phyloP scores from a whole-genome alignment of 2,797 vertebrate species.

The Danio tinwini region DNA sequence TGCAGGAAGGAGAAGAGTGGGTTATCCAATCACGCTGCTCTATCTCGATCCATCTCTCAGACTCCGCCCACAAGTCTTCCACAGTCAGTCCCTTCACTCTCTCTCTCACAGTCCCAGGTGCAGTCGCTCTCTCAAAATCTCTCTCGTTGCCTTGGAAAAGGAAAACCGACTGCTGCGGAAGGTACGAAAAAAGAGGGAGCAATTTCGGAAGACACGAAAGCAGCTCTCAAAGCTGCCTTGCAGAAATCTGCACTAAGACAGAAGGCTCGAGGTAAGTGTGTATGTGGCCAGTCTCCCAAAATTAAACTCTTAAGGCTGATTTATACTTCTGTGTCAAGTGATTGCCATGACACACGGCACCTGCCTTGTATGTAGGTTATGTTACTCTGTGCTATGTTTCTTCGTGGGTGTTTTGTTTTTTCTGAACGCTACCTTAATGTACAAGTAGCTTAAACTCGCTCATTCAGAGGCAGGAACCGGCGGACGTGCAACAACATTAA shows the following conservation, averaged over 20 bases:
- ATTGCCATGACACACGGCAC: no score
- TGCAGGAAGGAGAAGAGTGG: conserved; percentile 63
- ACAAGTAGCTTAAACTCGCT: no score
- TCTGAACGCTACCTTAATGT: no score
- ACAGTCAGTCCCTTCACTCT: conserved; percentile 73
- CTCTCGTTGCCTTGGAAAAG: conserved; percentile 76
- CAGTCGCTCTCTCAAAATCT: conserved; percentile 79
- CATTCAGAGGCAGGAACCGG: no score
- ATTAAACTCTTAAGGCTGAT: no score
- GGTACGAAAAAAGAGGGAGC: conserved; percentile 86
- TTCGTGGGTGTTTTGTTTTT: no score
- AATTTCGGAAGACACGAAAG: conserved; percentile 94
- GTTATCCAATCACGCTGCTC: conserved; percentile 34
- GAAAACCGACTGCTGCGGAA: conserved; percentile 68
- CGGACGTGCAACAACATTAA: no score
- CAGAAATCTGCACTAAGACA: conserved; percentile 88
- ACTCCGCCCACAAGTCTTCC: conserved; percentile 59
- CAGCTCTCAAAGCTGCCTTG: conserved; percentile 89
- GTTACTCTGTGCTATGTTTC: no score
- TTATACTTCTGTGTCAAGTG: no score
- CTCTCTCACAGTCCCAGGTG: conserved; percentile 76
- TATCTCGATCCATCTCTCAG: conserved; percentile 59
- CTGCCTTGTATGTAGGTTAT: no score
- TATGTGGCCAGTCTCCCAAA: background rate
- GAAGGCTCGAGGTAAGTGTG: conserved; percentile 82